Evolutionary conservation across 2,888 invertebrate species (phyloP).

Genomic region (Hipparchia semele): DNA sequence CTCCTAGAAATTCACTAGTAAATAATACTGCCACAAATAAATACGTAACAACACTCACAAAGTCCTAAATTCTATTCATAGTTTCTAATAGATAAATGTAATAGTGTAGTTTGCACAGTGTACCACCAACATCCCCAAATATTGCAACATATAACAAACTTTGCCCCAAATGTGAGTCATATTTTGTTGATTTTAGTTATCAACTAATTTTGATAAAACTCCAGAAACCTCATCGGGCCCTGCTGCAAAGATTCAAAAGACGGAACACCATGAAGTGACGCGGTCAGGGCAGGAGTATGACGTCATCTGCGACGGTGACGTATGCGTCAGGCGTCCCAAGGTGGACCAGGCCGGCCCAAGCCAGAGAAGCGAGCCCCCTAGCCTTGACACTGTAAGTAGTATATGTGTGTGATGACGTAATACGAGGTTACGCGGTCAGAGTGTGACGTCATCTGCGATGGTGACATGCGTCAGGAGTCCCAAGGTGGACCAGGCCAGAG

Average conservation of each 20-base stretch:
- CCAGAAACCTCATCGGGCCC: constrained; percentile 47
- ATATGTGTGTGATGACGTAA: too few relatives aligned
- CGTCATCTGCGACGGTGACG: constrained; percentile 79
- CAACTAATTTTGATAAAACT: constrained; percentile 6
- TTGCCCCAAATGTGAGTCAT: too few relatives aligned
- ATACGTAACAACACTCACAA: too few relatives aligned
- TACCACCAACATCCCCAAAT: too few relatives aligned
- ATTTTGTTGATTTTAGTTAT: neutral
- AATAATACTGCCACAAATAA: too few relatives aligned
- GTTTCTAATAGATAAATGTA: too few relatives aligned
- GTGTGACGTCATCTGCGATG: constrained; percentile 77
- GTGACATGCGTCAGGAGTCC: constrained; percentile 67
- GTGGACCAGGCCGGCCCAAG: constrained; percentile 56
- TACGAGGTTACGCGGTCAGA: constrained; percentile 46
- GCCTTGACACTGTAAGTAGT: constrained; percentile 1
- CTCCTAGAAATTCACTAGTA: too few relatives aligned
- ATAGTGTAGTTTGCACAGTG: too few relatives aligned
- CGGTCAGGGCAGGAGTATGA: constrained; percentile 55
- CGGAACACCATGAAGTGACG: constrained; percentile 48
- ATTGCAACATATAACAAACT: too few relatives aligned
- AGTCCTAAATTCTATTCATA: too few relatives aligned
- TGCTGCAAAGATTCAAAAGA: constrained; percentile 55
- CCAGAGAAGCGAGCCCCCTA: constrained; percentile 35
- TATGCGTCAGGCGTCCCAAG: constrained; percentile 66
- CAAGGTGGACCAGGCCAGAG: constrained; percentile 49